Conservation (phyloP, 2,113 vertebrate genomes). For the Malaclemys terrapin region DNA sequence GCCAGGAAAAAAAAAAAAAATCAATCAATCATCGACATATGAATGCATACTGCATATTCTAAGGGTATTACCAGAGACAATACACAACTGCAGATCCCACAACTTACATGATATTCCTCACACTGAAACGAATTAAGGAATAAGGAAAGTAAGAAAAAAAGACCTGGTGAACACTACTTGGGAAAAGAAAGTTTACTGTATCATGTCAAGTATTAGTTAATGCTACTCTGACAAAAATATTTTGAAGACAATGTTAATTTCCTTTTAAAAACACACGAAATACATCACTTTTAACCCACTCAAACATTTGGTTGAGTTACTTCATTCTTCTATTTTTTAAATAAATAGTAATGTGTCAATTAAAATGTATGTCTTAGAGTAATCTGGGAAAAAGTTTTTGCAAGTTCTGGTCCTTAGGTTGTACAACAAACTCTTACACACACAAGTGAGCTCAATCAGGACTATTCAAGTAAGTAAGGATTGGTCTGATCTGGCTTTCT, state of each 20-base stretch:
- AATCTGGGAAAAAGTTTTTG: not conserved
- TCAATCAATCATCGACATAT: not conserved
- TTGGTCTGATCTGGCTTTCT: not conserved
- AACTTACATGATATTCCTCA: slow-evolving; percentile 56
- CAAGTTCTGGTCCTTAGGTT: too few relatives aligned
- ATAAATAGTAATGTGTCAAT: not conserved
- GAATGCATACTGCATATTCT: not conserved
- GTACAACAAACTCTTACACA: not conserved
- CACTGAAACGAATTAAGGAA: slow-evolving; percentile 49
- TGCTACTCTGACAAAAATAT: not conserved
- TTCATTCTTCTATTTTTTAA: not conserved
- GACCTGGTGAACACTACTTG: slow-evolving; percentile 31
- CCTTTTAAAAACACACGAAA: not conserved
- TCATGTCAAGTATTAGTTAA: not conserved
- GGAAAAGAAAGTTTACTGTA: slow-evolving; percentile 30
- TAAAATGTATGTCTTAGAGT: not conserved
- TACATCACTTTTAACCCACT: not conserved
- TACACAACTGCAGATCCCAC: not conserved
- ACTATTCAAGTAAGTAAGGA: not conserved
- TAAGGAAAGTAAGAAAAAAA: slow-evolving; percentile 1
- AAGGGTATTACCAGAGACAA: slow-evolving; percentile 26
- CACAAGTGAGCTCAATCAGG: not conserved
- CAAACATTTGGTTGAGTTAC: not conserved
- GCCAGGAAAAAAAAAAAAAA: slow-evolving; percentile 15
- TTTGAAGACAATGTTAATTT: not conserved